phyloP scores from a whole-genome alignment of 1,140 invertebrate species.

The Cyclina sinensis region DNA sequence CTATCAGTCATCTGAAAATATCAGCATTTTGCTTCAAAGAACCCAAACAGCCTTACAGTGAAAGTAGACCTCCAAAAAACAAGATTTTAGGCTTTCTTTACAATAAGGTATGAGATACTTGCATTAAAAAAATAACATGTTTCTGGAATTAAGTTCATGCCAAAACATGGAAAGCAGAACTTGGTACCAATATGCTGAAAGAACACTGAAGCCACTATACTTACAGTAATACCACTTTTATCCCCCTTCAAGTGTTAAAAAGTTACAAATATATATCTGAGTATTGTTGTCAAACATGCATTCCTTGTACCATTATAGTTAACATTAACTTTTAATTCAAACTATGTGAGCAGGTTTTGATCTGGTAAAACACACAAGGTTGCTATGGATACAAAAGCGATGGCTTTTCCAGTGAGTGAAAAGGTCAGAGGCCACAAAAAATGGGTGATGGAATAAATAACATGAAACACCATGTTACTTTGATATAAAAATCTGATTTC shows the following conservation, averaged over 20 bases:
- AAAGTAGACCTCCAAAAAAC: too few relatives aligned
- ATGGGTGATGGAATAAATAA: neutral
- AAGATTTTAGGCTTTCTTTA: too few relatives aligned
- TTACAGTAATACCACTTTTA: conserved; percentile 39
- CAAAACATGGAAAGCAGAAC: too few relatives aligned
- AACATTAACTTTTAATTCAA: neutral
- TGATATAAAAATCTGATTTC: conserved; percentile 2
- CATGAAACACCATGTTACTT: neutral
- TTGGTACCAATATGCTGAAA: neutral
- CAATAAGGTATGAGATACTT: too few relatives aligned
- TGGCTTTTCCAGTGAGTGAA: neutral
- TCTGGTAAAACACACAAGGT: neutral
- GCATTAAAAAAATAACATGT: too few relatives aligned
- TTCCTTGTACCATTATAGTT: neutral
- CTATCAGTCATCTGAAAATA: too few relatives aligned
- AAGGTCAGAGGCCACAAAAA: neutral
- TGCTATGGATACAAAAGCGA: neutral
- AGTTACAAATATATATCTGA: neutral
- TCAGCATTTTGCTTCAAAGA: too few relatives aligned
- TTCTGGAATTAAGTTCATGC: too few relatives aligned
- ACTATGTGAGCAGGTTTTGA: neutral
- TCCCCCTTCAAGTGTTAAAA: conserved; percentile 43
- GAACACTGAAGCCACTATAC: neutral
- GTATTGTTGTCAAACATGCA: neutral
- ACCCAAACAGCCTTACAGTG: too few relatives aligned